Conservation (phyloP, 2,797 vertebrate species). For the Avahi laniger region DNA sequence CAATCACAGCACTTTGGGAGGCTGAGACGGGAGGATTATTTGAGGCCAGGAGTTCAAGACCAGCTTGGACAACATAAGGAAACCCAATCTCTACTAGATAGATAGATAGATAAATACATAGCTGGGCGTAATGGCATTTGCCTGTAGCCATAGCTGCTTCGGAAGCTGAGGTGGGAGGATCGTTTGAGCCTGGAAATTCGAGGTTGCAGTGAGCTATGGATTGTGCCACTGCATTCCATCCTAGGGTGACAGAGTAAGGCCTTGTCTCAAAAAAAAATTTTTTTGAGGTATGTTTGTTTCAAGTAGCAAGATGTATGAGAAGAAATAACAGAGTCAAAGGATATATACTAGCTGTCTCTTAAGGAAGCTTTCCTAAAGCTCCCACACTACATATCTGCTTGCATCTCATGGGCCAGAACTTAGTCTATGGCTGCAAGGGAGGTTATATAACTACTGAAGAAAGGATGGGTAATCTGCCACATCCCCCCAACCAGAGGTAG, state of each 20-base stretch:
- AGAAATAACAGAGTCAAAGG: not conserved
- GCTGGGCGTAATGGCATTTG: not conserved
- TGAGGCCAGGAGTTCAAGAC: not conserved
- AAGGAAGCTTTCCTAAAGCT: conserved; percentile 2
- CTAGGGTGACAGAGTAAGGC: no score
- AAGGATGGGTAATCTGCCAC: not conserved
- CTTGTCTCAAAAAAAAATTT: no score
- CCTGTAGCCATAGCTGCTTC: no score
- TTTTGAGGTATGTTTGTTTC: not conserved
- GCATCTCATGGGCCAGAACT: not conserved
- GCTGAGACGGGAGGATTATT: not conserved
- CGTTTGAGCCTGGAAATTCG: no score
- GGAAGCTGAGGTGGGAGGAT: no score
- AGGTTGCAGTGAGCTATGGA: no score
- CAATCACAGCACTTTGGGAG: not conserved
- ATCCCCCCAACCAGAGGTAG: not conserved
- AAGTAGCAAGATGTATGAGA: not conserved
- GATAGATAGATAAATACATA: no score
- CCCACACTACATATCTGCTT: not conserved
- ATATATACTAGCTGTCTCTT: not conserved
- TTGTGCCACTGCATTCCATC: no score
- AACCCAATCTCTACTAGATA: not conserved
- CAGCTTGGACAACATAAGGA: not conserved
- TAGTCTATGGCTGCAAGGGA: not conserved
- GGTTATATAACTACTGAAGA: not conserved